A percentile compares a stretch with the other conserved stretches of the same genome.
phyloP scores from a whole-genome alignment of 2,888 invertebrate genomes.

The Hedya salicella region DNA sequence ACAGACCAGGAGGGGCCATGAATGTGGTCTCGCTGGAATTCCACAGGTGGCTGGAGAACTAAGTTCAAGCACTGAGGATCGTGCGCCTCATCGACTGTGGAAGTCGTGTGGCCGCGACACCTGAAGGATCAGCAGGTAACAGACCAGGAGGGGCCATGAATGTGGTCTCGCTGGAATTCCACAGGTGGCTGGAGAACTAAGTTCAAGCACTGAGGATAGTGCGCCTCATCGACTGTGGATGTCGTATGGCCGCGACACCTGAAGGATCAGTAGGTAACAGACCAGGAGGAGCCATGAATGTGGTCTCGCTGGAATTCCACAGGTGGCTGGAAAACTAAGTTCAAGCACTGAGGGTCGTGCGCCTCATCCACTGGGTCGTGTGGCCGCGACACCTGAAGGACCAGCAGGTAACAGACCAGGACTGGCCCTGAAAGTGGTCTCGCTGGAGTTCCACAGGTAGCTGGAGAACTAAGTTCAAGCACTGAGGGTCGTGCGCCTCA shows the following conservation, averaged over 20 bases:
- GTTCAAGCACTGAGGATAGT: no score
- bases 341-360: no score
- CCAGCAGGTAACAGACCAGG: constrained; percentile 14
- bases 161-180: not conserved
- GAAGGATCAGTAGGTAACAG: constrained; percentile 51
- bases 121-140: constrained; percentile 51
- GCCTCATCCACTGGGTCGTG: not conserved
- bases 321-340: not conserved
- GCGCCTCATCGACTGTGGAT: no score
- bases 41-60: not conserved
- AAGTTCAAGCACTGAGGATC: no score
- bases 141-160: not conserved
- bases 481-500: no score
- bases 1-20: constrained; percentile 5
- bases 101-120: not conserved
- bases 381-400: not conserved
- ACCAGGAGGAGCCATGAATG: not conserved
- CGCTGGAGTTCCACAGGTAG: not conserved
- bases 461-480: not conserved
- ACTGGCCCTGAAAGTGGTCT: not conserved
- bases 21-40: not conserved
- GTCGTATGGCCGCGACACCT: not conserved
- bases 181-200: not conserved
- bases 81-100: no score
- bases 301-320: not conserved